A percentile compares a stretch with the other conserved stretches of the same genome.
phyloP scores from a whole-genome alignment of 2,888 invertebrate genomes.

The Hirtodrosophila trivittata region DNA sequence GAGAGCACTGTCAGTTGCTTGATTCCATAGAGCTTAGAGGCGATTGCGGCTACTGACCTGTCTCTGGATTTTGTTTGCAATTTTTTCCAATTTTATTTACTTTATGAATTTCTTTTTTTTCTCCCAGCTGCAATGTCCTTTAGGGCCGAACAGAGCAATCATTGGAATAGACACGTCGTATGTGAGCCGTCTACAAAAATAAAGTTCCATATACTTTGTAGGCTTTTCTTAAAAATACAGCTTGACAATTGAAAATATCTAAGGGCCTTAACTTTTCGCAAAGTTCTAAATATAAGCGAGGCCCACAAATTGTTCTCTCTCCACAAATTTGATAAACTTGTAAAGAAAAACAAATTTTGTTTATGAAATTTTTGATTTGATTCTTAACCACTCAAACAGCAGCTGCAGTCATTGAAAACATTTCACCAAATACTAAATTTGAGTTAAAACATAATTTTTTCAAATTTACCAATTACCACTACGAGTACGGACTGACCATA shows the following conservation, averaged over 20 bases:
- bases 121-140: constrained; percentile 10
- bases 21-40: constrained; percentile 33
- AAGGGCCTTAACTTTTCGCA: not conserved
- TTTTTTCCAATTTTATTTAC: constrained; percentile 5
- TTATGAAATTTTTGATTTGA: no score
- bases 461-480: not conserved
- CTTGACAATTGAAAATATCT: not conserved
- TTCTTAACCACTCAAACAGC: no score
- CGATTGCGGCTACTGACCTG: constrained; percentile 39
- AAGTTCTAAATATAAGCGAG: not conserved
- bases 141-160: constrained; percentile 33
- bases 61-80: constrained; percentile 10
- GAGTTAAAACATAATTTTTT: constrained; percentile 1
- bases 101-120: not conserved
- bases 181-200: constrained; percentile 1
- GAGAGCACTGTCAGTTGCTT: constrained; percentile 38
- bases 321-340: no score
- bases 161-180: constrained; percentile 21
- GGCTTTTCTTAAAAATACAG: not conserved
- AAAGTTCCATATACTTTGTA: constrained; percentile 5
- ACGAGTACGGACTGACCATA: no score
- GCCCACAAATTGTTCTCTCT: no score
- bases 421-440: not conserved
- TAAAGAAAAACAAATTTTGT: no score
- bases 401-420: not conserved